Conservation (phyloP, 2,113 vertebrate genomes). For the Pao palembangensis region DNA sequence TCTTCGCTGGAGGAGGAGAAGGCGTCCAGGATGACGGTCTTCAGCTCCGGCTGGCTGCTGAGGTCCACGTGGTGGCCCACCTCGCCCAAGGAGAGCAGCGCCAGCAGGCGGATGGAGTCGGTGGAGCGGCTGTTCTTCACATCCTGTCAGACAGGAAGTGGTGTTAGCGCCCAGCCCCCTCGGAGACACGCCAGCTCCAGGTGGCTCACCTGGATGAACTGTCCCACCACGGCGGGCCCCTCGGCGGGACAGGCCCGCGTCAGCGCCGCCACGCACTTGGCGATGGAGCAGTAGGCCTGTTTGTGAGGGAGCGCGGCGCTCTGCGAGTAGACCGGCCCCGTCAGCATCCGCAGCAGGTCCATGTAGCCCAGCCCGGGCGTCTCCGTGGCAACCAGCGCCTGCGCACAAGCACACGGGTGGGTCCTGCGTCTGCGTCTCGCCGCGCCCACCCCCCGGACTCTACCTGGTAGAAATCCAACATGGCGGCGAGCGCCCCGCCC, state of each 20-base stretch:
- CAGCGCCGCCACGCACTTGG: slow-evolving; percentile 96
- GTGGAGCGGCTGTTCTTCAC: slow-evolving; percentile 98
- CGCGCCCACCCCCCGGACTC: too few relatives aligned
- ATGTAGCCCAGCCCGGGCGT: slow-evolving; percentile 93
- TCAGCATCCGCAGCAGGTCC: slow-evolving; percentile 96
- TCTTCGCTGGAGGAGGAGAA: slow-evolving; percentile 98
- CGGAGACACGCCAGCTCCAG: background rate
- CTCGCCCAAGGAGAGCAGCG: slow-evolving; percentile 93
- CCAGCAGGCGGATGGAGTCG: slow-evolving; percentile 94
- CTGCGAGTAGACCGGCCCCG: slow-evolving; percentile 94
- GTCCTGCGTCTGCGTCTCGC: background rate
- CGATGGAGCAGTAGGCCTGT: slow-evolving; percentile 98
- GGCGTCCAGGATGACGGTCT: slow-evolving; percentile 94
- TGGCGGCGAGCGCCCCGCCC: slow-evolving; percentile 94
- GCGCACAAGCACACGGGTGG: background rate
- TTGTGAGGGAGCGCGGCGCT: slow-evolving; percentile 93
- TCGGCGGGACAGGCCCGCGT: slow-evolving; percentile 94
- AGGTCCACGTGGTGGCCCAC: slow-evolving; percentile 98
- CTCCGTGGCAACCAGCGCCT: slow-evolving; percentile 89
- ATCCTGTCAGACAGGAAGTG: slow-evolving; percentile 61
- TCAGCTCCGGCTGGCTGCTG: slow-evolving; percentile 93
- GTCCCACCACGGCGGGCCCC: slow-evolving; percentile 94
- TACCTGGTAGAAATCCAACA: slow-evolving; percentile 96
- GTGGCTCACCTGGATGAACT: slow-evolving; percentile 86
- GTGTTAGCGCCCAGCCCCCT: background rate